These are phyloP conservation scores for Laothoe populi DNA, from an alignment of 2,888 invertebrate genomes.

Conservation along the genomic window DNA sequence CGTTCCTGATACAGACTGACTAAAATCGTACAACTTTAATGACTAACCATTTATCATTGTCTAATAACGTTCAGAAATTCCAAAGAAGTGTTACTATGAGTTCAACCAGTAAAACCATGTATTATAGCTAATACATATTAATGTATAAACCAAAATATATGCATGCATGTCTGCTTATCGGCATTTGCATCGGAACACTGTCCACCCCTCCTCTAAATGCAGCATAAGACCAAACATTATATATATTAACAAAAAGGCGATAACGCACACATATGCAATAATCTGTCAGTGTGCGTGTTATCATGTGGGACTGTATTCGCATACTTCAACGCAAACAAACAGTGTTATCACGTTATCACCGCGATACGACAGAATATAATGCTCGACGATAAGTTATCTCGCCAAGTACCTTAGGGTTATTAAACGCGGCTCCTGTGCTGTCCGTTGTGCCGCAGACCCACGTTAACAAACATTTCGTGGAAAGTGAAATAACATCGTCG, in stretches of 20 bases:
- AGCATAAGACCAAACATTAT: neutral
- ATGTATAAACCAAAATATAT: neutral
- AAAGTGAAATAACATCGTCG: conserved; percentile 36
- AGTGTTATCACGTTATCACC: conserved; percentile 59
- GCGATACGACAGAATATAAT: conserved; percentile 60
- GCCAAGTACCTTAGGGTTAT: conserved; percentile 33
- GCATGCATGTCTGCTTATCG: neutral
- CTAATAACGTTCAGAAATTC: neutral
- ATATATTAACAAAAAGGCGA: neutral
- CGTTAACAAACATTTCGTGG: conserved; percentile 21
- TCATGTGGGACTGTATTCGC: conserved; percentile 41
- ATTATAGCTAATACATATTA: neutral
- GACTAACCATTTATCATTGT: neutral
- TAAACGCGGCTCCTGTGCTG: conserved; percentile 29
- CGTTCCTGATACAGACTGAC: neutral
- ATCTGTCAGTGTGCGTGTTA: conserved; percentile 14
- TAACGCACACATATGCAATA: neutral
- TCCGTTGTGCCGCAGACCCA: conserved; percentile 8
- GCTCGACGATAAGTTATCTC: conserved; percentile 55
- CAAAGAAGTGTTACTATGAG: neutral
- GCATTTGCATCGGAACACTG: neutral
- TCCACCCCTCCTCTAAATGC: neutral
- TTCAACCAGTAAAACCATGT: conserved; percentile 15
- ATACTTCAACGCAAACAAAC: conserved; percentile 52
- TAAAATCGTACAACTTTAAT: neutral